Percentiles rank a stretch among this genome's conserved stretches.
Evolutionary conservation across 2,113 vertebrate genomes (phyloP).

Genomic region (Ophthalmolycus amberensis): DNA sequence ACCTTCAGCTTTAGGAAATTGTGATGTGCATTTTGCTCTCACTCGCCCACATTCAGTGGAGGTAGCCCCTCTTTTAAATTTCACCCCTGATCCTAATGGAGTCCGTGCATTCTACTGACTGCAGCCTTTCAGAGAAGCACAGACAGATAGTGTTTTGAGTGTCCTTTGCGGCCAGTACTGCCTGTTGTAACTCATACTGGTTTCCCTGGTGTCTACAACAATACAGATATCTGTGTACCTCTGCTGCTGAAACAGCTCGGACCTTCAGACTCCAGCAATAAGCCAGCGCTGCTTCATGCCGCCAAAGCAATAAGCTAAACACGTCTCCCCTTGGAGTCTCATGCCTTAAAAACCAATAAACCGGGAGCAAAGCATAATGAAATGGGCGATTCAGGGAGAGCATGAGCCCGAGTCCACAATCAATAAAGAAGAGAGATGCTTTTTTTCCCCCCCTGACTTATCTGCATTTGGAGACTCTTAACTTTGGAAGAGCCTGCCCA

Average conservation of each 20-base stretch:
- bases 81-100: background rate
- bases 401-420: constrained; percentile 43
- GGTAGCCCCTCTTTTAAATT: background rate
- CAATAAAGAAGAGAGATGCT: constrained; percentile 44
- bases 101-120: background rate
- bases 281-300: constrained; percentile 20
- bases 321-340: constrained; percentile 34
- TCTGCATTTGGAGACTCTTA: constrained; percentile 30
- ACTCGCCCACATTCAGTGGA: background rate
- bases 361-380: constrained; percentile 58
- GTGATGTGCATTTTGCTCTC: background rate
- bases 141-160: background rate
- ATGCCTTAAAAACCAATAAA: constrained; percentile 67
- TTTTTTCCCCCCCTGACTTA: constrained; percentile 13
- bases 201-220: constrained; percentile 12
- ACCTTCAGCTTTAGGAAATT: background rate
- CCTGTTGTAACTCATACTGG: constrained; percentile 8
- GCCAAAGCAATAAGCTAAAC: constrained; percentile 63
- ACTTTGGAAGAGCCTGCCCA: constrained; percentile 7
- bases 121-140: background rate
- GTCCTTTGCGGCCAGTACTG: background rate
- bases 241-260: constrained; percentile 8
- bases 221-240: background rate
- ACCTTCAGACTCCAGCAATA: constrained; percentile 47
- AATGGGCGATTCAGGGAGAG: constrained; percentile 60